Conservation (phyloP, 2,113 vertebrate species). For the Heterotis niloticus region DNA sequence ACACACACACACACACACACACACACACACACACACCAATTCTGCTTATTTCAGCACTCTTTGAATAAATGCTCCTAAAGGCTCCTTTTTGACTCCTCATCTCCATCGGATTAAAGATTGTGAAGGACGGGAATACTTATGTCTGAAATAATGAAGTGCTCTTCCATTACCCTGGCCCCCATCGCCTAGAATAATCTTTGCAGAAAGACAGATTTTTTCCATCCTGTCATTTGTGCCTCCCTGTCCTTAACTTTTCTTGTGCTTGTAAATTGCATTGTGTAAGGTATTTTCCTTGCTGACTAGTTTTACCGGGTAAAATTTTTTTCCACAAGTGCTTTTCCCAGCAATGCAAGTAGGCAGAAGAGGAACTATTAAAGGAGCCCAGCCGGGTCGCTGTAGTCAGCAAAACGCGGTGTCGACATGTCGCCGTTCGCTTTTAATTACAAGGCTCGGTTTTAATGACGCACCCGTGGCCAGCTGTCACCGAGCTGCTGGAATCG, state of each 20-base stretch:
- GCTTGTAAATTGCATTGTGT: neutral
- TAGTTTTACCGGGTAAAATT: neutral
- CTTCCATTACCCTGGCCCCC: neutral
- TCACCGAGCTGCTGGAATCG: neutral
- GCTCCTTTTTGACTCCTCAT: neutral
- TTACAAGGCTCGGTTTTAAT: neutral
- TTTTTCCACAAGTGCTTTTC: neutral
- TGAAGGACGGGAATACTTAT: neutral
- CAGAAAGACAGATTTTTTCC: neutral
- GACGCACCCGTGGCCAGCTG: neutral
- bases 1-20: no score
- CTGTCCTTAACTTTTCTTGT: neutral
- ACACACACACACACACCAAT: neutral
- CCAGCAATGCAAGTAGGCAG: neutral
- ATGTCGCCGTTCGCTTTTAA: neutral
- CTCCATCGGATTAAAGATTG: neutral
- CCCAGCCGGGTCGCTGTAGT: no score
- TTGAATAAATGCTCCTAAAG: neutral
- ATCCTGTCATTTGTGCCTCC: neutral
- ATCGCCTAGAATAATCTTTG: neutral
- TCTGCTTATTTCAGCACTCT: neutral
- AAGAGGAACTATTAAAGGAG: neutral
- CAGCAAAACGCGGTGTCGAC: neutral
- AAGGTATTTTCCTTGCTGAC: neutral
- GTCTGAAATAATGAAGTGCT: constrained; percentile 6